Conservation (phyloP, 2,797 vertebrate genomes). For the Melanotaenia trifasciata region DNA sequence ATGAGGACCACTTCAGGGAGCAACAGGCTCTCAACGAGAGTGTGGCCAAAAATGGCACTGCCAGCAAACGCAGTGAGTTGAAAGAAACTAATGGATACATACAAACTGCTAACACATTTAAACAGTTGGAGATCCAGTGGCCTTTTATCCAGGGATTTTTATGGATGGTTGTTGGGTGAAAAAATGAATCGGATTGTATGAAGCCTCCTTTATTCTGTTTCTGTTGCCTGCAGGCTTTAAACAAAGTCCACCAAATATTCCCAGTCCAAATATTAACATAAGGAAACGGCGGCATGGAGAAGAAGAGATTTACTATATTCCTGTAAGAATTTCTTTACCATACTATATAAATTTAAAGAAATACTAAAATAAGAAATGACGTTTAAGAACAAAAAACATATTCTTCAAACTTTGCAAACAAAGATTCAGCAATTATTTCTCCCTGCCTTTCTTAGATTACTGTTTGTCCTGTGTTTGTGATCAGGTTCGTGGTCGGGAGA, state of each 20-base stretch:
- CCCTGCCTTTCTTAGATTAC: not conserved
- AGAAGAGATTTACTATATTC: constrained; percentile 95
- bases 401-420: not conserved
- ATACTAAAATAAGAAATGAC: not conserved
- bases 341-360: not conserved
- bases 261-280: constrained; percentile 84
- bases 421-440: not conserved
- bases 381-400: not conserved
- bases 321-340: constrained; percentile 82
- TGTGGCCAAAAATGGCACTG: constrained; percentile 87
- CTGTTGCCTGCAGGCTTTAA: constrained; percentile 88
- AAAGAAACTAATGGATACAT: not conserved
- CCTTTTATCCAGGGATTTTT: not conserved
- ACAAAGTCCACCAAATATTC: constrained; percentile 90
- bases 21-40: constrained; percentile 94
- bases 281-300: constrained; percentile 95
- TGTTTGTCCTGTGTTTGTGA: constrained; percentile 31
- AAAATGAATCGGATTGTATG: not conserved
- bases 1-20: constrained; percentile 96
- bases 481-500: constrained; percentile 95
- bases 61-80: constrained; percentile 93
- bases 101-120: not conserved
- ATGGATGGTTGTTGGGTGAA: not conserved
- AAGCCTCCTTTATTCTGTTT: constrained; percentile 13
- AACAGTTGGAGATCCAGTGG: not conserved